Evolutionary conservation across 64 coral and sea anemone genomes (phyloP).

Genomic region (Stichodactyla helianthus): DNA sequence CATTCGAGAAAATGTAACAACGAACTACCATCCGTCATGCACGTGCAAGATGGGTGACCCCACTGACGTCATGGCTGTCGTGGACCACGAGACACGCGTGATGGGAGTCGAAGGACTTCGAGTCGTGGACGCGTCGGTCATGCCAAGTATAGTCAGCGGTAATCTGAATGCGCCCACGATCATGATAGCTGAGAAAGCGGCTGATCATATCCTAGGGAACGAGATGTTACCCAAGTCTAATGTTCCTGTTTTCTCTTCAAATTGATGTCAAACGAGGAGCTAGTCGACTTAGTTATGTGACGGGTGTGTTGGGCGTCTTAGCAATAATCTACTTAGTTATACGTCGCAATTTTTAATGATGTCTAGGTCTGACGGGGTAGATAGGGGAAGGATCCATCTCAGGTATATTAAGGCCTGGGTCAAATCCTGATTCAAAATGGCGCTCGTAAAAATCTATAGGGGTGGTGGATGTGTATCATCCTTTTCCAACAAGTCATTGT

Average conservation of each 20-base stretch:
- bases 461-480: too few species aligned
- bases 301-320: too few species aligned
- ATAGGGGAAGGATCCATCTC: too few species aligned
- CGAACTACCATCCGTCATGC: slow-evolving; percentile 41
- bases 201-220: slow-evolving; percentile 44
- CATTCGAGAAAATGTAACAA: slow-evolving; percentile 2
- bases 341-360: too few species aligned
- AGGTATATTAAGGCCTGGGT: too few species aligned
- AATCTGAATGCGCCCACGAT: slow-evolving; percentile 74
- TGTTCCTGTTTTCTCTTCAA: slow-evolving; percentile 16
- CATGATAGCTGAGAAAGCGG: slow-evolving; percentile 68
- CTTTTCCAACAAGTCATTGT: too few species aligned
- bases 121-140: slow-evolving; percentile 63
- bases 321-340: too few species aligned
- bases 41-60: slow-evolving; percentile 61
- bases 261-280: not conserved
- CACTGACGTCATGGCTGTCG: slow-evolving; percentile 51
- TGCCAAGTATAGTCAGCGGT: slow-evolving; percentile 67
- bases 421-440: too few species aligned
- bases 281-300: too few species aligned
- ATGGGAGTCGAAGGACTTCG: slow-evolving; percentile 52
- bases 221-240: slow-evolving; percentile 31
- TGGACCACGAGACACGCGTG: slow-evolving; percentile 37
- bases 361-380: too few species aligned
- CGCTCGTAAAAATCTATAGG: too few species aligned